Percentiles rank a stretch among this genome's conserved stretches.
Evolutionary conservation across 2,113 vertebrate genomes (phyloP).

Genomic region (Actenoides hombroni): DNA sequence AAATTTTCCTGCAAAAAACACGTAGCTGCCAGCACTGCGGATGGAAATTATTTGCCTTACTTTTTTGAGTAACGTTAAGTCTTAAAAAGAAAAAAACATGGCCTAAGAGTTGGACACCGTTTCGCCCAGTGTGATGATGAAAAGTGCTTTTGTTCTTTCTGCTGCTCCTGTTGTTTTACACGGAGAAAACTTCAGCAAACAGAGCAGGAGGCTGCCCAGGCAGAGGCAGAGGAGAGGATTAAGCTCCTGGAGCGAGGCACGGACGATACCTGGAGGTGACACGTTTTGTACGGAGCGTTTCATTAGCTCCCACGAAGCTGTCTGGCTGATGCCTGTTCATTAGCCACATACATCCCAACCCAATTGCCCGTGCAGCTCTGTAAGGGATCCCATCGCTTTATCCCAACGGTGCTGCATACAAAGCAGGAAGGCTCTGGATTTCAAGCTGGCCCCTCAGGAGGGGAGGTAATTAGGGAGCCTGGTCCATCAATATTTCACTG

Average conservation of each 20-base stretch:
- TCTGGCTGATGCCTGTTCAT: not conserved
- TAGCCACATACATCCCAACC: constrained; percentile 20
- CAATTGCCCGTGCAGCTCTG: constrained; percentile 39
- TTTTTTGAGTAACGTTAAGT: not conserved
- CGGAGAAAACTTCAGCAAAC: not conserved
- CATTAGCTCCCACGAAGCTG: constrained; percentile 36
- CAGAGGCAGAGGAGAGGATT: not conserved
- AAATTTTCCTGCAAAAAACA: not conserved
- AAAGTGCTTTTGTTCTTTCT: constrained; percentile 2
- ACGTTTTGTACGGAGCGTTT: not conserved
- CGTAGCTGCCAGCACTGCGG: not conserved
- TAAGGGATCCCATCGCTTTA: constrained; percentile 16
- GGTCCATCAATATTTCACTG: constrained; percentile 54
- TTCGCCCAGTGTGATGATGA: not conserved
- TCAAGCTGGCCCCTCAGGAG: constrained; percentile 11
- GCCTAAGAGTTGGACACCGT: not conserved
- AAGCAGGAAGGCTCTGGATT: constrained; percentile 25
- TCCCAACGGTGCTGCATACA: not conserved
- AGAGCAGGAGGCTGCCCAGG: not conserved
- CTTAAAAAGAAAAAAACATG: not conserved
- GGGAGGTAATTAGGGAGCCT: constrained; percentile 17
- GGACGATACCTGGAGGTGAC: constrained; percentile 41
- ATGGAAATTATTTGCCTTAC: not conserved
- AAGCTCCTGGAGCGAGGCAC: not conserved
- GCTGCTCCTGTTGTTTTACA: constrained; percentile 9